A percentile compares a stretch with the other conserved stretches of the same genome.
Conservation (phyloP, 2,113 vertebrate genomes). For the Protobothrops mucrosquamatus region DNA sequence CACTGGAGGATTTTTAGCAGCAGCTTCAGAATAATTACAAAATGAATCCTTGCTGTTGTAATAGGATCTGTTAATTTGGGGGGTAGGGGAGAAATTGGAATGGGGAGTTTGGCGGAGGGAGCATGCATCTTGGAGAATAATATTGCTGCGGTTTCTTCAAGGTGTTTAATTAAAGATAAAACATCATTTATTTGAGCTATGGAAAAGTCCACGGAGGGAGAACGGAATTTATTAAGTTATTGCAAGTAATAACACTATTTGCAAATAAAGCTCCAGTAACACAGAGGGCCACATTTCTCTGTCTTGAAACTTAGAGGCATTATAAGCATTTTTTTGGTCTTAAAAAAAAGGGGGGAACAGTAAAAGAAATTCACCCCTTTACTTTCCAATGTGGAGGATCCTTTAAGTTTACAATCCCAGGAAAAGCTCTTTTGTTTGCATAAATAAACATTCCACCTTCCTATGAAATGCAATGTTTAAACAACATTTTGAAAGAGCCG, state of each 20-base stretch:
- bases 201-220: not conserved
- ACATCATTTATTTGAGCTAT: conserved; percentile 13
- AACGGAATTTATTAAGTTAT: conserved; percentile 14
- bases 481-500: not conserved
- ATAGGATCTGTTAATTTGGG: not conserved
- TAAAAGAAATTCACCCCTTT: not conserved
- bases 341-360: not conserved
- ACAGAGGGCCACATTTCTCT: not conserved
- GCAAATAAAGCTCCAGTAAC: not conserved
- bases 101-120: not conserved
- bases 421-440: not conserved
- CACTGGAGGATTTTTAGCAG: conserved; percentile 16
- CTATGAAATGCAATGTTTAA: not conserved
- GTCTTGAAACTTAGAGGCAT: not conserved
- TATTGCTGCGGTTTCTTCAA: not conserved
- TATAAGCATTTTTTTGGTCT: not conserved
- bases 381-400: not conserved
- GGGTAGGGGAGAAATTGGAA: not conserved
- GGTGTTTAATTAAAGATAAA: conserved; percentile 42
- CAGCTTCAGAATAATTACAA: conserved; percentile 27
- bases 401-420: not conserved
- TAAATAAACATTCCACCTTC: not conserved
- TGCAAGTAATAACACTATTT: conserved; percentile 14
- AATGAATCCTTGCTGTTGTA: conserved; percentile 6
- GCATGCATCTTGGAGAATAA: not conserved